Conservation (phyloP, 2,797 vertebrate species). For the Petrocephalus schoutedeni region DNA sequence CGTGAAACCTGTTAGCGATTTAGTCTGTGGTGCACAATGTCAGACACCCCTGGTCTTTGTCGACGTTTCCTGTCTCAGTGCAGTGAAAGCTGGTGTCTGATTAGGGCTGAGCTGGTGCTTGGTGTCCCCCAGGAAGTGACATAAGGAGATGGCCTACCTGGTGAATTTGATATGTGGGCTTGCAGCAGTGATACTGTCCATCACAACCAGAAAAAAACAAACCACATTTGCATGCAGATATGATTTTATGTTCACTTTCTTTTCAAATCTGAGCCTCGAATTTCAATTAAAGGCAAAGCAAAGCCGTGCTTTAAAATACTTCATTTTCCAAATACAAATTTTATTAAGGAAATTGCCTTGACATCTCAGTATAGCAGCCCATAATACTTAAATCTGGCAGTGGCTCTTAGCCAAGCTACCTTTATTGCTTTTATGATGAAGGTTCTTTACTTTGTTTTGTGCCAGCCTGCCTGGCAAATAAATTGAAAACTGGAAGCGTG, state of each 20-base stretch:
- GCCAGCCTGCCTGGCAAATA: not conserved
- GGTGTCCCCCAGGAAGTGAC: not conserved
- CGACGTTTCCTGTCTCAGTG: not conserved
- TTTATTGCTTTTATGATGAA: constrained; percentile 6
- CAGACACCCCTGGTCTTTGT: not conserved
- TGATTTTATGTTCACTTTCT: not conserved
- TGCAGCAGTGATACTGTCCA: not conserved
- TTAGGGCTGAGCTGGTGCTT: not conserved
- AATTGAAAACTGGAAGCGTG: not conserved
- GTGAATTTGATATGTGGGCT: not conserved
- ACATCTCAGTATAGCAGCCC: not conserved
- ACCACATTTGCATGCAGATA: not conserved
- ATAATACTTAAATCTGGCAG: constrained; percentile 6
- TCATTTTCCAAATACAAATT: not conserved
- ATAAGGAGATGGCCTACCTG: not conserved
- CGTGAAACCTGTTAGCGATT: not conserved
- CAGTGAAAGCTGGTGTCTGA: not conserved
- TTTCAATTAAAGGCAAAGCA: not conserved
- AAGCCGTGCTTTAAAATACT: not conserved
- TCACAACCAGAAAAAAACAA: not conserved
- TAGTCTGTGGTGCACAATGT: not conserved
- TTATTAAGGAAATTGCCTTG: constrained; percentile 16
- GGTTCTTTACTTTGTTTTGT: not conserved
- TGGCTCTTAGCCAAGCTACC: not conserved
- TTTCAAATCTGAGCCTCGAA: not conserved